Evolutionary conservation across 2,113 vertebrate genomes (phyloP).

Genomic region (Leptocoma aspasia): DNA sequence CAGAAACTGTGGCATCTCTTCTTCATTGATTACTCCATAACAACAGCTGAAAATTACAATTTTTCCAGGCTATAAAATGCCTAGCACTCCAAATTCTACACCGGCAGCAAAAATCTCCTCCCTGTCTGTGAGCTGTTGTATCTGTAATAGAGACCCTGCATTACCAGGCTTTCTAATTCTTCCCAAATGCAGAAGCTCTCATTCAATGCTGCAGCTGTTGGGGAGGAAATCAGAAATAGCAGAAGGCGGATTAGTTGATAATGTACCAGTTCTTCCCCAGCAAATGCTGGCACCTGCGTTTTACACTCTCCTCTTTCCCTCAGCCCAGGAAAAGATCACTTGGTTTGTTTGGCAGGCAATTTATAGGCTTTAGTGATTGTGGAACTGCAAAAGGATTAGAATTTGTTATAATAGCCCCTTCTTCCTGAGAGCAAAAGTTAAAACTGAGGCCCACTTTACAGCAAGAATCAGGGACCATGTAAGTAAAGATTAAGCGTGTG

Average conservation of each 20-base stretch:
- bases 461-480: constrained; percentile 2
- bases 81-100: constrained; percentile 52
- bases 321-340: constrained; percentile 54
- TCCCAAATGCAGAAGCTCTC: constrained; percentile 69
- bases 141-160: constrained; percentile 56
- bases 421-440: constrained; percentile 60
- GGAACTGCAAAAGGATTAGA: constrained; percentile 42
- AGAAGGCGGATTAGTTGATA: constrained; percentile 71
- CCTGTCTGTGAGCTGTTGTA: constrained; percentile 54
- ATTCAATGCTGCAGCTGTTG: constrained; percentile 69
- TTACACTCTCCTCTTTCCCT: constrained; percentile 54
- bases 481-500: constrained; percentile 48
- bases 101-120: constrained; percentile 52
- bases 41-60: constrained; percentile 56
- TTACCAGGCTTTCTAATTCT: constrained; percentile 63
- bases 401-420: constrained; percentile 54
- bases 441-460: constrained; percentile 52
- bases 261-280: constrained; percentile 69
- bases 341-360: constrained; percentile 50
- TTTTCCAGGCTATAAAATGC: constrained; percentile 61
- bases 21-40: constrained; percentile 35
- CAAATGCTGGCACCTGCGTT: constrained; percentile 71
- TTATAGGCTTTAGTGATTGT: constrained; percentile 45
- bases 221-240: constrained; percentile 73
- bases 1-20: constrained; percentile 22